Base-by-base conservation (phyloP, 2,888 invertebrate genomes). In the Portevinia maculata region DNA sequence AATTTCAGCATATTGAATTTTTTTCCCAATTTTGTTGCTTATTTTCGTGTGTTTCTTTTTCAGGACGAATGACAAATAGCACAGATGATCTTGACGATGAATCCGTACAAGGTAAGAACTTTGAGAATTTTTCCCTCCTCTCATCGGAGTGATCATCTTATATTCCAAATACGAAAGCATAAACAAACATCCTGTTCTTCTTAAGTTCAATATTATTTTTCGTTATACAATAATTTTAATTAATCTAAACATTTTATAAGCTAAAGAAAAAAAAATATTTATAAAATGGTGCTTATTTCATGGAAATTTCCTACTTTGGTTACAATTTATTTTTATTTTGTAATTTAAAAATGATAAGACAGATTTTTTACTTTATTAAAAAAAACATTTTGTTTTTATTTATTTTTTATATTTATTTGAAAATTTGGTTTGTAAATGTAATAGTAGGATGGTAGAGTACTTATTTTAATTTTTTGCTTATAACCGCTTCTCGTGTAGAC, bases 31-130 rank as follows among this genome's bases (percentile, higher is more conserved):
- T 62, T 13, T 46, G 9, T 37, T 30, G 28, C 7, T 17, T 1
- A 13, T 13, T 15, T 70, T 19, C 67, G n/a, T 78, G 24, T 59
- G 74, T 59, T 84, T 84, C n/a, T 34, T 48, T 90, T 87, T 48
- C 91, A 96, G 96, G 94, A 87, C 95, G 96, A 84, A 94, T 96
- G 91, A 95, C 95, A 91, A 94, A 92, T 88, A 97, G 96, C 86
- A 96, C 96, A 87, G 97, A 97, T 90, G 97, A 97, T 91, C 92
- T 97, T 87, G 96, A 91, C 76, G 91, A 91, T 85, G 91, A 91
- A 79, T 90, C 90, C 74, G 88, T 90, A 85, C 91, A 90, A 90
- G 90, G 91, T 90, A 91, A 90, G 90, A 88, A 88, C 86, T 90
- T 91, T 88, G 91, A 91, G 88, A 90, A 90, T 87, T 91, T 90